phyloP scores from a whole-genome alignment of 2,113 vertebrate species.

The Urocolius indicus region DNA sequence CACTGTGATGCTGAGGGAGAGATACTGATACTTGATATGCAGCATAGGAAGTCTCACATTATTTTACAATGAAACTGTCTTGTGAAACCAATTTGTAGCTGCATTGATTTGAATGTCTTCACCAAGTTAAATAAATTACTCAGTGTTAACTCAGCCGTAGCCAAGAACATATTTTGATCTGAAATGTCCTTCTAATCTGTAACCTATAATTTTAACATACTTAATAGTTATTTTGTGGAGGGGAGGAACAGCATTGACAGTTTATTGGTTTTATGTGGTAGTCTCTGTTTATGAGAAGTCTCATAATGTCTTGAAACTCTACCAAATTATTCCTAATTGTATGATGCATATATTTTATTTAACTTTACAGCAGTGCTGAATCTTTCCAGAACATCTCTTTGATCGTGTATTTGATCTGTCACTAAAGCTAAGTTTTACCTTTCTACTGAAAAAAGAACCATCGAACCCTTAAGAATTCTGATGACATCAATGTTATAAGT shows the following conservation, averaged over 20 bases:
- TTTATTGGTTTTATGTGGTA: not conserved
- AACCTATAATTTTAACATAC: not conserved
- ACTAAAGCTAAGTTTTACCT: not conserved
- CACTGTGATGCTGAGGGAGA: not conserved
- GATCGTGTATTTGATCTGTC: not conserved
- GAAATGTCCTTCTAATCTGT: not conserved
- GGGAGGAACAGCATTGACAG: not conserved
- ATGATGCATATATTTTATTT: not conserved
- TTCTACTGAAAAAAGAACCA: not conserved
- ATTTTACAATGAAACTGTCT: not conserved
- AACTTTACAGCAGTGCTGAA: not conserved
- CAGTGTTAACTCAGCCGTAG: not conserved
- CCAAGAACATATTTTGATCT: not conserved
- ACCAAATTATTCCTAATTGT: not conserved
- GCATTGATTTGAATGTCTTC: not conserved
- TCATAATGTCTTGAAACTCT: not conserved
- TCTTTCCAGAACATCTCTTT: not conserved
- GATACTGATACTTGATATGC: not conserved
- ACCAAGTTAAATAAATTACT: not conserved
- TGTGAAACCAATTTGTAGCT: not conserved
- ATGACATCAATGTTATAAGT: not conserved
- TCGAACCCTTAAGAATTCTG: not conserved
- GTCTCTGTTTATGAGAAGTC: not conserved
- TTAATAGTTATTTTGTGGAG: not conserved
- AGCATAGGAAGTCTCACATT: not conserved